Evolutionary conservation across 1,140 invertebrate species (phyloP).

Genomic region (Piezodorus guildinii): DNA sequence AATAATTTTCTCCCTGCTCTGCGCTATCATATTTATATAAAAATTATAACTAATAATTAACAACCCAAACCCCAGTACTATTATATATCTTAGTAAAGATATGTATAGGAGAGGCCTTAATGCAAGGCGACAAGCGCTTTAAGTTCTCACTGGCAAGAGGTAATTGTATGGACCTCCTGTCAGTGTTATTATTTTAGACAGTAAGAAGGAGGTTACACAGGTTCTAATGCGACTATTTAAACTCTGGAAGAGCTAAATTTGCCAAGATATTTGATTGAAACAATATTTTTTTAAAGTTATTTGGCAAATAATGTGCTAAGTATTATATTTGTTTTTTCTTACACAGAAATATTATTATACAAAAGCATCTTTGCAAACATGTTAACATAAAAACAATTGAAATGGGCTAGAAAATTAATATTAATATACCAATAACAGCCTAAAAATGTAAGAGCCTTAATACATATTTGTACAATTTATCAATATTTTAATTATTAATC

Average conservation of each 20-base stretch:
- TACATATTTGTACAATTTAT: too few species aligned
- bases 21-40: neutral
- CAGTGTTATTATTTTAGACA: neutral
- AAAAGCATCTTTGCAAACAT: too few species aligned
- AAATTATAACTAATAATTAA: slow-evolving; percentile 1
- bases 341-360: too few species aligned
- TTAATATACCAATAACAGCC: too few species aligned
- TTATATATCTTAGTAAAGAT: slow-evolving; percentile 14
- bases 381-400: too few species aligned
- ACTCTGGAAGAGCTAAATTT: neutral
- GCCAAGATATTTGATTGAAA: too few species aligned
- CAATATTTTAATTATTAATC: too few species aligned
- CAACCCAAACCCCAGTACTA: slow-evolving; percentile 14
- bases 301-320: too few species aligned
- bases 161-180: neutral
- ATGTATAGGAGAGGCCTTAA: slow-evolving; percentile 15
- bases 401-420: too few species aligned
- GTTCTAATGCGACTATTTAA: neutral
- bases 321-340: too few species aligned
- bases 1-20: neutral
- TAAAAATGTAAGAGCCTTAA: too few species aligned
- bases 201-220: slow-evolving; percentile 2
- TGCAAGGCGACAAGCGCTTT: slow-evolving; percentile 7
- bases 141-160: neutral
- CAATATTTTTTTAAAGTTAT: too few species aligned